A percentile compares a stretch with the other conserved stretches of the same genome.
These are phyloP conservation scores for Chelonus formosanus DNA, from an alignment of 2,888 invertebrate genomes.

Conservation along the genomic window DNA sequence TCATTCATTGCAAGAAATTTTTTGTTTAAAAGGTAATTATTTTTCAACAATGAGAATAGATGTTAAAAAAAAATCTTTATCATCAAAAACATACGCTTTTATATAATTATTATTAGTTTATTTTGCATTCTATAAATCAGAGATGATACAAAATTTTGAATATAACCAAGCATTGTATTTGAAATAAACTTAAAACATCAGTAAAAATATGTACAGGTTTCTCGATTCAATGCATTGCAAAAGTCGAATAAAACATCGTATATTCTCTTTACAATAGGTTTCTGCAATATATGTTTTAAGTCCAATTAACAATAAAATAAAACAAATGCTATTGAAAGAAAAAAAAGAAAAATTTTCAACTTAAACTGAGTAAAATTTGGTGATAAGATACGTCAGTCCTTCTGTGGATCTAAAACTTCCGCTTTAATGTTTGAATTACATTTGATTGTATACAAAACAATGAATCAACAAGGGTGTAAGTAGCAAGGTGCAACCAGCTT, in stretches of 20 bases:
- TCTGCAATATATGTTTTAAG: neutral
- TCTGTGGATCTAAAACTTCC: conserved; percentile 25
- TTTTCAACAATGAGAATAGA: too few species aligned
- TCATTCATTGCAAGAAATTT: too few species aligned
- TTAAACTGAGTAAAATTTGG: neutral
- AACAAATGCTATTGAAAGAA: neutral
- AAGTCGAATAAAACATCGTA: conserved; percentile 23
- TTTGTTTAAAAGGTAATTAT: too few species aligned
- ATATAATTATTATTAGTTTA: conserved; percentile 40
- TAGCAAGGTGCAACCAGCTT: conserved; percentile 43
- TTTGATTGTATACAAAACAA: conserved; percentile 37
- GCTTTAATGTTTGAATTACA: conserved; percentile 28
- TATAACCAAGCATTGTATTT: conserved; percentile 46
- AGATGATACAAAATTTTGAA: conserved; percentile 50
- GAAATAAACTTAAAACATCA: conserved; percentile 12
- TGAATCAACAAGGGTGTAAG: conserved; percentile 36
- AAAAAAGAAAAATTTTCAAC: neutral
- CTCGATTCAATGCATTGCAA: conserved; percentile 32
- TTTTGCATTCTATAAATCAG: conserved; percentile 49
- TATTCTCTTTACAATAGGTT: neutral
- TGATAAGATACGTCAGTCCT: neutral
- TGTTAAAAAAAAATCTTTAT: too few species aligned
- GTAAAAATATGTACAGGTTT: conserved; percentile 32
- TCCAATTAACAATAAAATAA: neutral
- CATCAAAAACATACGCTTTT: neutral